These are phyloP conservation scores for Hirtodrosophila cameraria DNA, from an alignment of 2,888 invertebrate genomes.

Conservation along the genomic window DNA sequence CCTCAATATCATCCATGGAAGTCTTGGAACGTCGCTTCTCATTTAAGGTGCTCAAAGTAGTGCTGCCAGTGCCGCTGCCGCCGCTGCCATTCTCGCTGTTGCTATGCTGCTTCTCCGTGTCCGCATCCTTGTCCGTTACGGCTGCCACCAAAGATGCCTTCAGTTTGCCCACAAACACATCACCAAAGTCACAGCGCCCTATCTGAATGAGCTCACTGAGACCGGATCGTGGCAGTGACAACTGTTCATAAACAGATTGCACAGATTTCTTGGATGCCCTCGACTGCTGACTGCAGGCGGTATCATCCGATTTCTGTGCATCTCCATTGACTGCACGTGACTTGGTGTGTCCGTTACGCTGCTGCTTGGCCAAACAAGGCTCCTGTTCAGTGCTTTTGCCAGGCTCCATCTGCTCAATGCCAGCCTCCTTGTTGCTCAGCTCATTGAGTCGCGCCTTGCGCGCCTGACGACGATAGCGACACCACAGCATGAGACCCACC, in stretches of 20 bases:
- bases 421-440: conserved; percentile 86
- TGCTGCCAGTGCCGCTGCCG: conserved; percentile 63
- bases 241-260: conserved; percentile 90
- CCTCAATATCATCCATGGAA: conserved; percentile 84
- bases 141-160: conserved; percentile 76
- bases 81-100: conserved; percentile 76
- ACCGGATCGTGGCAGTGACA: conserved; percentile 89
- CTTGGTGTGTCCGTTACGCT: conserved; percentile 81
- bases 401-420: conserved; percentile 79
- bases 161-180: conserved; percentile 92
- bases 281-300: conserved; percentile 87
- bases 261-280: conserved; percentile 86
- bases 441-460: conserved; percentile 85
- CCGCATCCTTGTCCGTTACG: conserved; percentile 65
- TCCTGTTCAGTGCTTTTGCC: conserved; percentile 82
- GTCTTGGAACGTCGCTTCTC: conserved; percentile 83
- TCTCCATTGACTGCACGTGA: conserved; percentile 85
- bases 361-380: conserved; percentile 82
- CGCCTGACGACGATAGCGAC: conserved; percentile 89
- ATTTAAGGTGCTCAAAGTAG: conserved; percentile 71
- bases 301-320: conserved; percentile 87
- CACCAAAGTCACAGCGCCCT: conserved; percentile 96
- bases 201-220: conserved; percentile 89
- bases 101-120: conserved; percentile 79
- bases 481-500: conserved; percentile 96